Conservation (phyloP, 2,113 vertebrate species). For the Odocoileus virginianus region DNA sequence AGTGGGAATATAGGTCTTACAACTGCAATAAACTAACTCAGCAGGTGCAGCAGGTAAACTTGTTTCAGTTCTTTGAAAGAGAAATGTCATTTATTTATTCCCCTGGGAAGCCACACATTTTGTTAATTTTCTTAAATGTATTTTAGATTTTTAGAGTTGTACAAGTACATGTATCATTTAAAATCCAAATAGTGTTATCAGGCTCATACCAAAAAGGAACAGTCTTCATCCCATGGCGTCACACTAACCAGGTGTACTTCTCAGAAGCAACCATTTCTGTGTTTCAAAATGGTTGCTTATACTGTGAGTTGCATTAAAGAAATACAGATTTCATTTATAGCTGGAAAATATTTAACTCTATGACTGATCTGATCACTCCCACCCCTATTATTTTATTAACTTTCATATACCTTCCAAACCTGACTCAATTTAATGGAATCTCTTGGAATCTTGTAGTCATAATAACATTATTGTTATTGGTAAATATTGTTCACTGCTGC, state of each 20-base stretch:
- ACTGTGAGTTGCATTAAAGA: not conserved
- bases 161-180: not conserved
- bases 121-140: not conserved
- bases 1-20: not conserved
- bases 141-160: not conserved
- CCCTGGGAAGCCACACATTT: not conserved
- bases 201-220: not conserved
- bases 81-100: not conserved
- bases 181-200: not conserved
- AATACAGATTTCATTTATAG: not conserved
- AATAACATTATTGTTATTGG: not conserved
- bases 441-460: not conserved
- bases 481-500: not conserved
- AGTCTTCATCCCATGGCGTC: not conserved
- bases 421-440: not conserved
- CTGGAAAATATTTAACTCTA: not conserved
- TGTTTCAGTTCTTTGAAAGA: not conserved
- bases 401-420: not conserved
- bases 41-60: not conserved
- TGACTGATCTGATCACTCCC: not conserved
- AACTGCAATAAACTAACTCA: not conserved
- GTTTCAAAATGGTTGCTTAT: not conserved
- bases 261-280: not conserved
- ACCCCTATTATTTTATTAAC: not conserved
- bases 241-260: not conserved